Evolutionary conservation across 2,888 invertebrate genomes (phyloP).

Genomic region (Rhamnusium bicolor): DNA sequence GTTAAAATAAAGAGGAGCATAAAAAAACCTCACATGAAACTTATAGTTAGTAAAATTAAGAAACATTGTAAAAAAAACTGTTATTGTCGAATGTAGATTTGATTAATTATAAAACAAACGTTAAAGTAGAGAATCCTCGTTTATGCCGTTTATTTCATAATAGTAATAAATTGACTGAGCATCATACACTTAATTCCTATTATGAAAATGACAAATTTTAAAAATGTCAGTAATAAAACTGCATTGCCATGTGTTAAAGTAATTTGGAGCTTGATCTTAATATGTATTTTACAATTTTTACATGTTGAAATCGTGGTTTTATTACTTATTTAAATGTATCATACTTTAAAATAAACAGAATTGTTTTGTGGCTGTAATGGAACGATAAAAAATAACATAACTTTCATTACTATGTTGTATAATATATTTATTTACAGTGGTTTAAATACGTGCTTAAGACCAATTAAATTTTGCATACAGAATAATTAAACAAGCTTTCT

Average conservation of each 20-base stretch:
- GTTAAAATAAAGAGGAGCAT: no score
- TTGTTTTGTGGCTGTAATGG: not conserved
- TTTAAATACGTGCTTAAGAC: not conserved
- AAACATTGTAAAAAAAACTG: no score
- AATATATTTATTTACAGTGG: constrained; percentile 8
- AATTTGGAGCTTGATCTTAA: not conserved
- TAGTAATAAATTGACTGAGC: no score
- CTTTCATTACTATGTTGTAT: not conserved
- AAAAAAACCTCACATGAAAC: no score
- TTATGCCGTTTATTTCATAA: not conserved
- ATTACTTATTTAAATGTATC: not conserved
- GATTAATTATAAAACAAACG: no score
- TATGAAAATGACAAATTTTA: not conserved
- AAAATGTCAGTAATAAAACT: not conserved
- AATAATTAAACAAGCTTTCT: not conserved
- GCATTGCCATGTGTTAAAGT: not conserved
- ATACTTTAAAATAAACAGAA: constrained; percentile 9
- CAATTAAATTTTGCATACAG: not conserved
- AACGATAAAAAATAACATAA: constrained; percentile 1
- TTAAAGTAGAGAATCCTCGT: not conserved
- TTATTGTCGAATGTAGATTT: no score
- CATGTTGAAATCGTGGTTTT: not conserved
- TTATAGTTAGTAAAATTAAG: no score
- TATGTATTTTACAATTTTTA: not conserved
- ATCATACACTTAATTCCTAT: not conserved